phyloP scores from a whole-genome alignment of 2,888 invertebrate species.

The Lasius platythorax region DNA sequence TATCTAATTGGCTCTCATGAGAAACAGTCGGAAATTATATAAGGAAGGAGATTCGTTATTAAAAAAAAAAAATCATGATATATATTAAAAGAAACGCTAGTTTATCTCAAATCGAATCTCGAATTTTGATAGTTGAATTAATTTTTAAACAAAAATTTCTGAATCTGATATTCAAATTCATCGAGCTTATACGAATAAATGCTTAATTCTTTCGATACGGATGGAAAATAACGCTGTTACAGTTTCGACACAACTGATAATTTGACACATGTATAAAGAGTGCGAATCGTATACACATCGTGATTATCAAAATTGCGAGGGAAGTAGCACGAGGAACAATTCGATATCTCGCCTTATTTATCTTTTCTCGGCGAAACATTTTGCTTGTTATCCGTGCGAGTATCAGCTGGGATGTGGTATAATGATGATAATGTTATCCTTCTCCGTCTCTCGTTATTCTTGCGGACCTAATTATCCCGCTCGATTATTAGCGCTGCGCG shows the following conservation, averaged over 20 bases:
- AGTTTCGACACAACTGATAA: background rate
- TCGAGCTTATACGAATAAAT: background rate
- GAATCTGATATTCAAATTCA: background rate
- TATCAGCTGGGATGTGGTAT: slow-evolving; percentile 53
- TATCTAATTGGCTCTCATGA: background rate
- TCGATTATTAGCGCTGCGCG: slow-evolving; percentile 15
- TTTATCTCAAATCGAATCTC: background rate
- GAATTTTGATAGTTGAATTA: background rate
- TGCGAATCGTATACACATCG: background rate
- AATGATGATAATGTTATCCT: slow-evolving; percentile 52
- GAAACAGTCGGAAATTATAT: background rate
- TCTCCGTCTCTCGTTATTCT: slow-evolving; percentile 3
- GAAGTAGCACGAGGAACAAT: slow-evolving; percentile 46
- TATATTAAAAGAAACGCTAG: background rate
- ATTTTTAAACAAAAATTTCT: background rate
- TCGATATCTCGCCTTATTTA: slow-evolving; percentile 64
- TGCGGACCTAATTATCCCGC: slow-evolving; percentile 9
- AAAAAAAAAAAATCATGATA: background rate
- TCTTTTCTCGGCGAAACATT: slow-evolving; percentile 49
- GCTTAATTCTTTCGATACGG: background rate
- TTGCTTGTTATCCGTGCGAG: slow-evolving; percentile 58
- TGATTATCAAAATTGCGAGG: background rate
- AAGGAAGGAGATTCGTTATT: background rate
- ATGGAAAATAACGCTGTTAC: background rate
- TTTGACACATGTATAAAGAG: background rate